Evolutionary conservation across 1,140 invertebrate species (phyloP), one percentile per base, ranked within the genome.

Genomic region (Drosophila mojavensis): DNA sequence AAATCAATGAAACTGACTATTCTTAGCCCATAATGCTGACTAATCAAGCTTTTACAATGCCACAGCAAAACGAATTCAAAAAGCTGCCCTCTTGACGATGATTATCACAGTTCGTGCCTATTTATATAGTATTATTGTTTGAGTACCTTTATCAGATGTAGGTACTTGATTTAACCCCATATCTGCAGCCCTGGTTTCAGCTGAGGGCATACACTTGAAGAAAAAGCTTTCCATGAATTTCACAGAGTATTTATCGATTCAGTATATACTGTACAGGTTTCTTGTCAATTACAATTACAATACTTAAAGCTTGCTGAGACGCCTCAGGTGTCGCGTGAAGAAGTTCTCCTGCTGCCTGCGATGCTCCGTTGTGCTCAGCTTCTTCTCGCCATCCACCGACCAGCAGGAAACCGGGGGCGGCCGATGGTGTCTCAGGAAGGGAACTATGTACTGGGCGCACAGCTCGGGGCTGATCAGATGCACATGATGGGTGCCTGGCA

Each of bases 391-490:
- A 1, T 26, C 36, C 5, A 70, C 13, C 5, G 73, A 64, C 66
- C 67, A 70, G 9, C 69, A 71, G 4, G 50, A 48, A 0, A 78
- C 45, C 0, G 54, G 9, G 0, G 75, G 71, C 1, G 80, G 88
- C 5, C 82, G 72, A 53, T 91, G 74, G 0, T 64, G 78, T 2
- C 50, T 33, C 20, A 91, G 26, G 17, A 96, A 96, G 5, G 94
- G 90, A 55, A 93, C 92, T n/a, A 96, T 93, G n/a, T 93, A 73
- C 24, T 93, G 81, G 5, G 94, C 94, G 47, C 95, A 90, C 28
- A 84, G 78, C 78, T 94, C 92, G 4, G 96, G 94, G 76, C 95
- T 92, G 55, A 94, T 95, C 41, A 97, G 93, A 90, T 97, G 96
- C 7, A 95, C 90, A 28, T 90, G 85, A 92, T 96, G 96, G 91